Conservation (phyloP, 2,888 invertebrate species). For the Tinea trinotella region DNA sequence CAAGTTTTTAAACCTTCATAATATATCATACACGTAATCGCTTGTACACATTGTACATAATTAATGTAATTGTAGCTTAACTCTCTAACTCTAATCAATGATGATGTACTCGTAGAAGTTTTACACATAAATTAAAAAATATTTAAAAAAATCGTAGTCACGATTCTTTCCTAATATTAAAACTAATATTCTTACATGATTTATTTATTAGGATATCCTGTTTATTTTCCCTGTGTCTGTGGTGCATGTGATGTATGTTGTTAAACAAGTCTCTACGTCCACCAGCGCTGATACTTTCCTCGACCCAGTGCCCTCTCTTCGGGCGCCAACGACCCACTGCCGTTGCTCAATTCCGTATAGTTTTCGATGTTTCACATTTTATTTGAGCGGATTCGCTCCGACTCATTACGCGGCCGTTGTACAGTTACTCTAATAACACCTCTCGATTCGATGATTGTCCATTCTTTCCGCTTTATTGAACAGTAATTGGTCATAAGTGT, state of each 20-base stretch:
- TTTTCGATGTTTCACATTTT: conserved; percentile 39
- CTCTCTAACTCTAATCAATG: conserved; percentile 1
- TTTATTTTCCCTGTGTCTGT: too few species aligned
- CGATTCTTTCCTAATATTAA: too few species aligned
- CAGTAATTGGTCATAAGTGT: conserved; percentile 13
- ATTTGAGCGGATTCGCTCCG: conserved; percentile 47
- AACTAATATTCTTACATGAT: too few species aligned
- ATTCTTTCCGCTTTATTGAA: conserved; percentile 17
- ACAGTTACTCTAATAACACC: conserved; percentile 47
- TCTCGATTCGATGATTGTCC: conserved; percentile 23
- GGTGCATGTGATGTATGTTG: not conserved
- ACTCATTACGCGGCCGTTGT: conserved; percentile 47
- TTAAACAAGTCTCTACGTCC: not conserved
- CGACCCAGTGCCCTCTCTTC: conserved; percentile 68
- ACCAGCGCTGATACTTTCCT: conserved; percentile 49
- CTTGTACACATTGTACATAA: not conserved
- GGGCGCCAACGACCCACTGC: conserved; percentile 50
- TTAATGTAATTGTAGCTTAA: not conserved
- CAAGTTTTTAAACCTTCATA: conserved; percentile 15
- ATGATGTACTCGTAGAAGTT: too few species aligned
- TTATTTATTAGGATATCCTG: too few species aligned
- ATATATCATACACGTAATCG: conserved; percentile 6
- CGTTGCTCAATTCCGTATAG: conserved; percentile 44
- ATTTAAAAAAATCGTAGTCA: too few species aligned
- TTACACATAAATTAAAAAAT: too few species aligned